A percentile compares a stretch with the other conserved stretches of the same genome.
Conservation (phyloP, 2,797 vertebrate genomes). For the Enteromius trimaculatus region DNA sequence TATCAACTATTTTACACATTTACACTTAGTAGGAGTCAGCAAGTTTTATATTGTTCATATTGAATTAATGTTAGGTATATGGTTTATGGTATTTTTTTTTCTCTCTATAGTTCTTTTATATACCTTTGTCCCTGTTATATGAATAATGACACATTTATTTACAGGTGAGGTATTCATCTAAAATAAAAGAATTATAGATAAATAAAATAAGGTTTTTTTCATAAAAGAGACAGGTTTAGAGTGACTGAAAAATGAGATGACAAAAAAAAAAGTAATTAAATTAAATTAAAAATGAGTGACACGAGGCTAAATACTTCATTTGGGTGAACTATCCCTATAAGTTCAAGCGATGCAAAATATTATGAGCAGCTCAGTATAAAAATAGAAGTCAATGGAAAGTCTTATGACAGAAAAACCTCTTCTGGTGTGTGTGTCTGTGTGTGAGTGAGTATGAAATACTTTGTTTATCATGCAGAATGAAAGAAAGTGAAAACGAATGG, state of each 20-base stretch:
- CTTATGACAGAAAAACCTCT: not conserved
- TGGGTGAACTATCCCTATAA: not conserved
- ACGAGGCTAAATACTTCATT: not conserved
- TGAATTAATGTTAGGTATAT: not conserved
- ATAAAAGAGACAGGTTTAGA: not conserved
- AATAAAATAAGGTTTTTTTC: no score
- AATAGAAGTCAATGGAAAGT: not conserved
- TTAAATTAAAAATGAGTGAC: no score
- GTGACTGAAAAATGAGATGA: not conserved
- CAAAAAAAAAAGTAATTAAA: no score
- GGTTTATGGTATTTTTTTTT: not conserved
- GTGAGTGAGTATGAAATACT: not conserved
- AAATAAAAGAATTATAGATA: no score
- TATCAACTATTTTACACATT: not conserved
- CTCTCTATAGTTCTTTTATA: not conserved
- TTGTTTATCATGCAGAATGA: conserved; percentile 23
- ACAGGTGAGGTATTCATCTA: no score
- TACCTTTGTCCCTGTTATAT: not conserved
- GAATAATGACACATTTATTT: not conserved
- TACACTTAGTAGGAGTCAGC: not conserved
- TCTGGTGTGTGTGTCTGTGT: not conserved
- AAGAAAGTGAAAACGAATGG: not conserved
- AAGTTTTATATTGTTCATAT: not conserved
- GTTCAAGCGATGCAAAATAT: not conserved
- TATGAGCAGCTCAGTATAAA: not conserved